A percentile compares a stretch with the other conserved stretches of the same genome.
Conservation (phyloP, 92 coral and sea anemone genomes). For the Bergia puertoricense region DNA sequence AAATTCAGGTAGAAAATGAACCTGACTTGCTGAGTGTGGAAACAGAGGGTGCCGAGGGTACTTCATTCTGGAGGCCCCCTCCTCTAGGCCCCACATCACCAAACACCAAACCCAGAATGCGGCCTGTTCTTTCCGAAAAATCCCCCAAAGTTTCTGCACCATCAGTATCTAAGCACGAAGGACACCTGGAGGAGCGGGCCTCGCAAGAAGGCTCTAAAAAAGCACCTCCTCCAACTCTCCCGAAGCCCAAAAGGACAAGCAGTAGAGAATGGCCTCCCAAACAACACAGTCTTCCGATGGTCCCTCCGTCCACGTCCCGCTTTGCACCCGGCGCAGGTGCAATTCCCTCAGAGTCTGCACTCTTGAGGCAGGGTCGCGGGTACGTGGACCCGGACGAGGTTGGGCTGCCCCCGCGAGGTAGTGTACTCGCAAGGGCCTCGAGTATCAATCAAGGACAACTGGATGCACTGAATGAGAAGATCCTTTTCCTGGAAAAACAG, state of each 20-base stretch:
- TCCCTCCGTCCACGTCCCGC: slow-evolving; percentile 1
- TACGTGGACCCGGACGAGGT: slow-evolving; percentile 49
- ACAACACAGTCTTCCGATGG: slow-evolving; percentile 20
- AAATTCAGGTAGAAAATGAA: slow-evolving; percentile 49
- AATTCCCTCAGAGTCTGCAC: background rate
- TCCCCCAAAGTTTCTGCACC: slow-evolving; percentile 17
- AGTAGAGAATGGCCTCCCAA: slow-evolving; percentile 44
- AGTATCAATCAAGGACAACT: slow-evolving; percentile 90
- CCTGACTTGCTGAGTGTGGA: slow-evolving; percentile 51
- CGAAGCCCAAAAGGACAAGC: slow-evolving; percentile 65
- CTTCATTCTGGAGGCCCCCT: slow-evolving; percentile 40
- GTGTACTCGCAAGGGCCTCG: slow-evolving; percentile 83
- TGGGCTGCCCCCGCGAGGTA: slow-evolving; percentile 81
- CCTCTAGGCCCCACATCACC: slow-evolving; percentile 26
- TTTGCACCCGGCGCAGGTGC: background rate
- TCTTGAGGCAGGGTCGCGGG: slow-evolving; percentile 47
- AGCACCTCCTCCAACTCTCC: slow-evolving; percentile 74
- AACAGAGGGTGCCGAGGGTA: slow-evolving; percentile 16
- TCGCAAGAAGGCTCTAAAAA: slow-evolving; percentile 42
- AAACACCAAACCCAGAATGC: slow-evolving; percentile 4
- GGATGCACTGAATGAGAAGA: slow-evolving; percentile 87
- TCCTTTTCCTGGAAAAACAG: slow-evolving; percentile 87
- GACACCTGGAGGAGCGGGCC: background rate
- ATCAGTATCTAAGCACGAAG: background rate
- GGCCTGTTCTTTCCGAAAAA: slow-evolving; percentile 23